These are phyloP conservation scores for Chesias legatella DNA, from an alignment of 2,888 invertebrate genomes.

Conservation along the genomic window DNA sequence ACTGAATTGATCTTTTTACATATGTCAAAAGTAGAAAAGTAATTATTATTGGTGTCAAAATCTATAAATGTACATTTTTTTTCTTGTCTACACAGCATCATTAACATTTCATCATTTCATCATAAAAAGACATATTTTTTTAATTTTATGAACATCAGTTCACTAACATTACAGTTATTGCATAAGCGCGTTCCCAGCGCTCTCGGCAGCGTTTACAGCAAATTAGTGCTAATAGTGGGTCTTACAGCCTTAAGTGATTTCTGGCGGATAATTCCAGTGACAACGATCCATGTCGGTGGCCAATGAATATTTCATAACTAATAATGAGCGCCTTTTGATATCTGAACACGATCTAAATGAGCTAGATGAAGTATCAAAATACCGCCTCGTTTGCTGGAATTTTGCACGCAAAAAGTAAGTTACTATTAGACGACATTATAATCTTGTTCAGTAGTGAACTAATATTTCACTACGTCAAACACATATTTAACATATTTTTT, in stretches of 20 bases:
- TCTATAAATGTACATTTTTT: slow-evolving; percentile 2
- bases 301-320: slow-evolving; percentile 71
- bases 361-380: slow-evolving; percentile 16
- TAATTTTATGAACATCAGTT: slow-evolving; percentile 6
- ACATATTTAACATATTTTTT: no score
- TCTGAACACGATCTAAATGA: slow-evolving; percentile 17
- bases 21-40: background rate
- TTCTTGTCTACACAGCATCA: background rate
- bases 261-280: slow-evolving; percentile 64
- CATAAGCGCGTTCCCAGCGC: slow-evolving; percentile 43
- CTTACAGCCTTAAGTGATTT: slow-evolving; percentile 59
- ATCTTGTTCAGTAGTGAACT: no score
- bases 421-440: no score
- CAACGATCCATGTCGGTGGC: slow-evolving; percentile 65
- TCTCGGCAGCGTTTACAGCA: slow-evolving; percentile 73
- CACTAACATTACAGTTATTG: slow-evolving; percentile 19
- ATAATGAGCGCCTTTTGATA: slow-evolving; percentile 53
- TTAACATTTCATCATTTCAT: no score
- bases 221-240: slow-evolving; percentile 61
- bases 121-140: no score
- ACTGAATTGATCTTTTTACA: background rate
- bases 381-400: slow-evolving; percentile 1
- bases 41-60: background rate
- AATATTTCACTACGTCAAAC: no score
- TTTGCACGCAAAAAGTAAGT: no score